Percentiles rank a stretch among this genome's conserved stretches.
Conservation (phyloP, 1,140 invertebrate genomes). For the Brachionus angularis region DNA sequence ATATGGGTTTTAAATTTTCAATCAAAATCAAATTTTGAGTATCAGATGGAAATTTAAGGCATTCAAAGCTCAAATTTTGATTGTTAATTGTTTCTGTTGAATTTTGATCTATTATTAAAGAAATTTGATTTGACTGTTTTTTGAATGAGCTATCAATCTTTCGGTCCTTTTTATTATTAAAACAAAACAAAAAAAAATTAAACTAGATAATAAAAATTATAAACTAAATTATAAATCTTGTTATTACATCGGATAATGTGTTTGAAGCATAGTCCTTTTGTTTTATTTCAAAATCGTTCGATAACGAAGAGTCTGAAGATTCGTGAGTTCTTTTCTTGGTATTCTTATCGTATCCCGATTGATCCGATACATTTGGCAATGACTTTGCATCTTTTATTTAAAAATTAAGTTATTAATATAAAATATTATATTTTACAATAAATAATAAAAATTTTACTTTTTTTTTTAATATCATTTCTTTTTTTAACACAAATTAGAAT, state of each 20-base stretch:
- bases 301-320: constrained; percentile 6
- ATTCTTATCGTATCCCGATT: constrained; percentile 5
- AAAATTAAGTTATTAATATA: too few relatives aligned
- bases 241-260: constrained; percentile 30
- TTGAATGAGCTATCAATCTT: constrained; percentile 40
- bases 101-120: constrained; percentile 21
- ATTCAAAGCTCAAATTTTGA: too few relatives aligned
- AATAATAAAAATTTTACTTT: too few relatives aligned
- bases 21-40: constrained; percentile 34
- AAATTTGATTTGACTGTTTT: constrained; percentile 41
- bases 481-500: constrained; percentile 4
- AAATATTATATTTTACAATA: too few relatives aligned
- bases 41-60: constrained; percentile 37
- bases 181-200: not conserved
- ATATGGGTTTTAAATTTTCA: constrained; percentile 34
- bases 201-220: too few relatives aligned
- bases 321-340: too few relatives aligned
- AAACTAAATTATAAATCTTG: too few relatives aligned
- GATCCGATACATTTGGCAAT: constrained; percentile 23
- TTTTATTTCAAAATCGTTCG: too few relatives aligned
- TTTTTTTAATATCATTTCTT: not conserved
- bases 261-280: too few relatives aligned
- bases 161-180: constrained; percentile 12
- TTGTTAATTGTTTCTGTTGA: constrained; percentile 12
- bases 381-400: not conserved